Evolutionary conservation across 2,888 invertebrate genomes (phyloP).

Genomic region (Brachyopa scutellaris): DNA sequence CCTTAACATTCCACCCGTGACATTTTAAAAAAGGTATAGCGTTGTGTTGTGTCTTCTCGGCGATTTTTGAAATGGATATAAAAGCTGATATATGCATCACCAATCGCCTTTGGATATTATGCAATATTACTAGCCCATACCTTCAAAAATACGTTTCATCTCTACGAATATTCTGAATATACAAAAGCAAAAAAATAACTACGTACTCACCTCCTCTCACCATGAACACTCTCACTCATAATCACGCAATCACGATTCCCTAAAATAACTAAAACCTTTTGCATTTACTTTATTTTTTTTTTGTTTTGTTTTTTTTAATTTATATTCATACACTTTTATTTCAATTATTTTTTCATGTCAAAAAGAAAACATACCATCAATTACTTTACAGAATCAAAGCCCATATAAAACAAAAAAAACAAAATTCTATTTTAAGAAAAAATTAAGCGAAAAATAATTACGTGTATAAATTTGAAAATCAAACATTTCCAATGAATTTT

Average conservation of each 20-base stretch:
- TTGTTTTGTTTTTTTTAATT: not conserved
- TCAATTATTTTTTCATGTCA: not conserved
- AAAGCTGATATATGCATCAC: no score
- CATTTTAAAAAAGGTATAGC: no score
- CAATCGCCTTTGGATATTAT: no score
- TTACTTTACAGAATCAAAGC: constrained; percentile 21
- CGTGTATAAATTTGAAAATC: constrained; percentile 72
- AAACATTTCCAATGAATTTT: constrained; percentile 76
- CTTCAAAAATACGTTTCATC: no score
- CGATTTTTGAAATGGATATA: no score
- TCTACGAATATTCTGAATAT: not conserved
- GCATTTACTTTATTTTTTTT: not conserved
- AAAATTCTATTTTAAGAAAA: constrained; percentile 5
- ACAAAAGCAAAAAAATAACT: no score
- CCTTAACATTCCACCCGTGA: no score
- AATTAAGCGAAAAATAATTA: constrained; percentile 25
- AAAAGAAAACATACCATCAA: constrained; percentile 21
- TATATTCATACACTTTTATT: not conserved
- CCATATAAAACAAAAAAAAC: constrained; percentile 12
- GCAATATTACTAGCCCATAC: no score
- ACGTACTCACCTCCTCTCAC: no score
- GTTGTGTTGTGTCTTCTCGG: no score
- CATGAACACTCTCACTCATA: not conserved
- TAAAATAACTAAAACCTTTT: not conserved
- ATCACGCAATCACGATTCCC: constrained; percentile 19